Evolutionary conservation across 2,888 invertebrate genomes (phyloP), one percentile per base, ranked within the genome.

Genomic region (Polyommatus iphigenia): DNA sequence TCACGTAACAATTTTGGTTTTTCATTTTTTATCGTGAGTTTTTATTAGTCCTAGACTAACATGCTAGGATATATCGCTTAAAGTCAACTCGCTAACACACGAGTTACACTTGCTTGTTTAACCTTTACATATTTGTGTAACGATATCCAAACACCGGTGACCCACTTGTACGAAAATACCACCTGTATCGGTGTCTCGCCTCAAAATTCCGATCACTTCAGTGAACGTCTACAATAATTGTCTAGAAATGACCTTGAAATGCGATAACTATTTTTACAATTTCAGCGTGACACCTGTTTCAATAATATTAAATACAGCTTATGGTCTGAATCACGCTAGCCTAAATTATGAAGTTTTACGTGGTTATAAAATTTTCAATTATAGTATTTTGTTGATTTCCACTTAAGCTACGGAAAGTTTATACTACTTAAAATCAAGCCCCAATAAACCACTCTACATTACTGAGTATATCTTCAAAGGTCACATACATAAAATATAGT

Each of bases 91-190:
- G 10, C 29, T 50, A 13, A 32, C 41, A 73, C 73, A 50, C 54
- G 75, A 46, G 20, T 18, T 29, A 29, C 54, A 50, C 29, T 24
- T 0, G 54, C 54, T 29, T 73, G 46, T 73, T 24, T 54, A 75
- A 54, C 75, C 75, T 75, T 75, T 54, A 32, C 18, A 24, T 54
- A 54, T 75, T 75, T 75, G 50, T 75, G 50, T 75, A 75, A 73
- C 46, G 24, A 75, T 75, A 54, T 75, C 29, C 54, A 54, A 54
- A 75, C 54, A 54, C 29, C 50, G 54, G 46, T 75, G 75, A 75
- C 75, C 75, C 75, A 75, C 50, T 75, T 75, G 46, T 46, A 73
- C 75, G 29, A 75, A 54, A 75, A 75, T 75, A 75, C 50, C 75
- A 75, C 75, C 75, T 75, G 75, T 54, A 75, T 50, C 75, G 50